Evolutionary conservation across 1,140 invertebrate species (phyloP), one percentile per base, ranked within the genome.

Genomic region (Ptiloglossa arizonensis): DNA sequence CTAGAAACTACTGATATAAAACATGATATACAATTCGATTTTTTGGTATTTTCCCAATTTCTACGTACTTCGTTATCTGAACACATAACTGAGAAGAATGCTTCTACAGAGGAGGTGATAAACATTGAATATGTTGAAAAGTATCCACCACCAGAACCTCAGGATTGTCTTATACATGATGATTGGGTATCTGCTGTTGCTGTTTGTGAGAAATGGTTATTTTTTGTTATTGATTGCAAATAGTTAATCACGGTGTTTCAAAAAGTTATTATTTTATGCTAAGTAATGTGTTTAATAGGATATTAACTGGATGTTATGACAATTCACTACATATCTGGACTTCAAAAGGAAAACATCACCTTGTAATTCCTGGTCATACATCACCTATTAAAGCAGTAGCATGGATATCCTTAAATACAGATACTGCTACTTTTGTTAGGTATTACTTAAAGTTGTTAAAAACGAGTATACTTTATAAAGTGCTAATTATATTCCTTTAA

Each of bases 231-330:
- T 29, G 52, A 24, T 48, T 27, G 29, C n/a, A 17, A 27, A 6
- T 27, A 29, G 0, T 22, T 6, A 3, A 27, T 6, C 8, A 56
- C 22, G 13, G 13, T 52, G 19, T 5, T 63, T 60, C 0, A 5
- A 35, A 52, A 32, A n/a, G 27, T 41, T 24, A 22, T 27, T 68
- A 57, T 24, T 62, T 63, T 63, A 15, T 41, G n/a, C 19, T 57
- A 22, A 57, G 13, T 38, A 5, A 38, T 56, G 13, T 9, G 3
- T 66, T 44, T 46, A 67, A 62, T 83, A 97, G 96, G 96, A 97
- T 99, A 79, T 88, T 99, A 13, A 96, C 96, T 70, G 98, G 98
- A n/a, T 97, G 97, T 92, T 99, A 99, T 93, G 98, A 99, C 90
- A 97, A 97, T 89, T 97, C 97, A 50, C 88, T 99, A 22, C 96